phyloP scores from a whole-genome alignment of 2,797 vertebrate genomes.

The Premnoplex brunnescens region DNA sequence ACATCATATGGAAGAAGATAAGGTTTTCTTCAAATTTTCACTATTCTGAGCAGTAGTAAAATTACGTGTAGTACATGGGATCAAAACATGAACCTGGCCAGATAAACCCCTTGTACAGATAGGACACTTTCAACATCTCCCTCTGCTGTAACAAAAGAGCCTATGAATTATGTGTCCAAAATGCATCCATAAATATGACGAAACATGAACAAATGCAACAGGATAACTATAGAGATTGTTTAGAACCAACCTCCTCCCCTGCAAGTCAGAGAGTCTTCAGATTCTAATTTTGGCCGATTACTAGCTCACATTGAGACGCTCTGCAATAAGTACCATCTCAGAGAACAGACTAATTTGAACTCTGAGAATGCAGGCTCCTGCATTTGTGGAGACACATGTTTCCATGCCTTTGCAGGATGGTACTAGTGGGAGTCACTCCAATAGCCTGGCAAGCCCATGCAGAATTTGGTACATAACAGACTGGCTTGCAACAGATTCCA shows the following conservation, averaged over 20 bases:
- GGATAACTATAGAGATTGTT: neutral
- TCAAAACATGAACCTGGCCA: neutral
- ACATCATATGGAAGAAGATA: neutral
- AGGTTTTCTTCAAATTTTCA: neutral
- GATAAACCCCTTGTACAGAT: neutral
- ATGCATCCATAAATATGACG: neutral
- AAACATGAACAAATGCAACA: neutral
- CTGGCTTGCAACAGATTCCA: neutral
- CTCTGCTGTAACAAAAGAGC: neutral
- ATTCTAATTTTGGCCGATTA: neutral
- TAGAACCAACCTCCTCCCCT: neutral
- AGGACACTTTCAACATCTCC: neutral
- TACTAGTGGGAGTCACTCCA: constrained; percentile 11
- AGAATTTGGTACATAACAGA: constrained; percentile 34
- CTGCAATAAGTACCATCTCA: neutral
- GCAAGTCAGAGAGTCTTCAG: neutral
- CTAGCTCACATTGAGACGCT: neutral
- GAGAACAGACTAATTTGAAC: neutral
- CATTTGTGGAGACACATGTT: constrained; percentile 28
- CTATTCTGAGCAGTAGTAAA: neutral
- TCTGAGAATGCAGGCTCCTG: neutral
- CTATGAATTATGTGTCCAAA: neutral
- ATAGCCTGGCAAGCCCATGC: neutral
- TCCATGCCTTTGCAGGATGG: constrained; percentile 37
- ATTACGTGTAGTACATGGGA: neutral